phyloP scores from a whole-genome alignment of 2,797 vertebrate genomes.

The Ptychadena robeensis region DNA sequence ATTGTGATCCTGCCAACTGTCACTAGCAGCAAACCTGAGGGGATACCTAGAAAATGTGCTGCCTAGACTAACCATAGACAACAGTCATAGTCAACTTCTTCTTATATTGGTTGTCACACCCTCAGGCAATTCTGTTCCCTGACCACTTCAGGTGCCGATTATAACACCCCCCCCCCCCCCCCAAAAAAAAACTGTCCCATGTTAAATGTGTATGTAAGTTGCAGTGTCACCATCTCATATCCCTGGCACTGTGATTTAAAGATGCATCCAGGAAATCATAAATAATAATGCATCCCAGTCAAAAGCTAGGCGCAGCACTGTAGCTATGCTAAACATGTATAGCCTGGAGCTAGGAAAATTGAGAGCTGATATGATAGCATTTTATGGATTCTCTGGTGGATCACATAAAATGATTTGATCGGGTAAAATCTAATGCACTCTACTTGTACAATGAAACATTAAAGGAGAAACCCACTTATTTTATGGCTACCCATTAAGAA shows the following conservation, averaged over 20 bases:
- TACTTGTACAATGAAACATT: conserved; percentile 46
- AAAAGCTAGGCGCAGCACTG: conserved; percentile 31
- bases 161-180: too few species aligned
- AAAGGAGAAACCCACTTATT: conserved; percentile 28
- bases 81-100: too few species aligned
- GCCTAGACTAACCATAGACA: too few species aligned
- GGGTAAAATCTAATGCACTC: conserved; percentile 57
- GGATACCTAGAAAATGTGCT: too few species aligned
- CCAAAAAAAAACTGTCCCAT: neutral
- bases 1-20: too few species aligned
- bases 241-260: conserved; percentile 16
- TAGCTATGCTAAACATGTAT: conserved; percentile 58
- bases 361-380: conserved; percentile 57
- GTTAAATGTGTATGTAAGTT: conserved; percentile 2
- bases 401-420: conserved; percentile 60
- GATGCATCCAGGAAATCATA: conserved; percentile 49
- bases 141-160: neutral
- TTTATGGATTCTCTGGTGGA: conserved; percentile 58
- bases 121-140: too few species aligned
- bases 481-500: neutral
- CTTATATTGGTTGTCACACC: too few species aligned
- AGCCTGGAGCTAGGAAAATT: conserved; percentile 58
- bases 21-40: too few species aligned
- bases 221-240: neutral
- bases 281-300: conserved; percentile 49